Base-by-base conservation (phyloP, 2,113 vertebrate species). In the Pseudopodoces humilis region DNA sequence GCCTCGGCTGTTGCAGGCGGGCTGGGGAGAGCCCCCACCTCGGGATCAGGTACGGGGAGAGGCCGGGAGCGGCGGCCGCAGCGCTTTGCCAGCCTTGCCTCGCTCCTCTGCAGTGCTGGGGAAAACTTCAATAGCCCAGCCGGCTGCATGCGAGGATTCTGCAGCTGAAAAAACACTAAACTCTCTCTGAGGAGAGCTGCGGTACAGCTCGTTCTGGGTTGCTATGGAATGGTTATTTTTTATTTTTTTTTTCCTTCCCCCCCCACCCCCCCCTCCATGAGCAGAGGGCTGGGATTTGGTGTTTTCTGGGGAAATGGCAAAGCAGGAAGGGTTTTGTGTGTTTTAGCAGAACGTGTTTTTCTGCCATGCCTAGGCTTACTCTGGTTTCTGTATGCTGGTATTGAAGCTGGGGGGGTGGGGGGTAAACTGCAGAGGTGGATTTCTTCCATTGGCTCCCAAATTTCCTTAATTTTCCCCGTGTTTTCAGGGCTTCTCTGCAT, bases 41-140 rank as follows among this genome's bases (percentile, higher is more conserved):
- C 31, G 30, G 55, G 8, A 15, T 2, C 92, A 72, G 92, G 71
- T 46, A 68, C 49, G 15, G 46, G 43, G 50, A 33, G 55, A 44
- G 86, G 74, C 24, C 31, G 83, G 81, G 76, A 80, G 84, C 91
- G 49, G 78, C 68, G 95, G 31, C 83, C 67, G 71, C 90, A 85
- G 93, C 33, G 49, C 75, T 95, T 80, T 28, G 39, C 92, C 76
- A 79, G 91, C 77, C 95, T 31, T 50, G 91, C 75, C 75, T 94
- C 62, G 31, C 78, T 83, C 68, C 62, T 97, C 96, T 95, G 92
- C 88, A 90, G 70, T 94, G 92, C 95, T 43, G 35, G 95, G 94
- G 79, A 60, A 96, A 98, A 97, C 89, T 97, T 97, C 90, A 60
- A 63, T 77, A 90, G 90, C 80, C 86, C 92, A 94, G 91, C 84